Evolutionary conservation across 2,797 vertebrate species (phyloP).

Genomic region (Lepidocolaptes lacrymiger): DNA sequence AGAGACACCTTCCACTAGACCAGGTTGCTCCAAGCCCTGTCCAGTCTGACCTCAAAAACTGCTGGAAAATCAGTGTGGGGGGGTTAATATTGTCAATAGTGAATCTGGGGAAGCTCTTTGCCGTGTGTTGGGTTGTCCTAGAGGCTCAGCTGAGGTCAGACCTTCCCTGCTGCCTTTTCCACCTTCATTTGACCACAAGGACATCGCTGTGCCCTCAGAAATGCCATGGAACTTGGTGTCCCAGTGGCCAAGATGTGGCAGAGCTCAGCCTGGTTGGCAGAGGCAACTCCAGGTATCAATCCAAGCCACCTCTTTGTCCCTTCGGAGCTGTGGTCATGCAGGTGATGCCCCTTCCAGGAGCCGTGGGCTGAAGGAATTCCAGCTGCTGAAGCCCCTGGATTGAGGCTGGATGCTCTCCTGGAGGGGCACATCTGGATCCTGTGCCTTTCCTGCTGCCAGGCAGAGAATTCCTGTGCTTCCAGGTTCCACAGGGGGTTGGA

Average conservation of each 20-base stretch:
- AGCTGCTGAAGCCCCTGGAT: not conserved
- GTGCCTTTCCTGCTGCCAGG: not conserved
- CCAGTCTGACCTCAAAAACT: not conserved
- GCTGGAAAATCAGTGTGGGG: not conserved
- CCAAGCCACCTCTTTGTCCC: not conserved
- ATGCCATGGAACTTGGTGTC: not conserved
- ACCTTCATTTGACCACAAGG: not conserved
- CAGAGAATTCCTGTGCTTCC: not conserved
- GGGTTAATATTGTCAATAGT: not conserved
- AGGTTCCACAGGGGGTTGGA: not conserved
- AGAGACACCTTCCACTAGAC: not conserved
- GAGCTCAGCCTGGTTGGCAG: not conserved
- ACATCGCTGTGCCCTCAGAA: not conserved
- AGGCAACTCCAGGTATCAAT: not conserved
- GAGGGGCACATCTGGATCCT: not conserved
- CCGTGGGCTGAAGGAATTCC: not conserved
- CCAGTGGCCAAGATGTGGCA: fast-evolving
- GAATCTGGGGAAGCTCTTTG: not conserved
- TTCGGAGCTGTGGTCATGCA: not conserved
- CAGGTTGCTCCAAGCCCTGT: not conserved
- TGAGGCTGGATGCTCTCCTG: not conserved
- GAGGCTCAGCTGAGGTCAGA: not conserved
- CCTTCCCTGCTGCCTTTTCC: not conserved
- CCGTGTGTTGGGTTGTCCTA: fast-evolving
- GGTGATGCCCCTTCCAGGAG: not conserved